phyloP scores from a whole-genome alignment of 1,140 invertebrate genomes.

The Drosophila neocordata region DNA sequence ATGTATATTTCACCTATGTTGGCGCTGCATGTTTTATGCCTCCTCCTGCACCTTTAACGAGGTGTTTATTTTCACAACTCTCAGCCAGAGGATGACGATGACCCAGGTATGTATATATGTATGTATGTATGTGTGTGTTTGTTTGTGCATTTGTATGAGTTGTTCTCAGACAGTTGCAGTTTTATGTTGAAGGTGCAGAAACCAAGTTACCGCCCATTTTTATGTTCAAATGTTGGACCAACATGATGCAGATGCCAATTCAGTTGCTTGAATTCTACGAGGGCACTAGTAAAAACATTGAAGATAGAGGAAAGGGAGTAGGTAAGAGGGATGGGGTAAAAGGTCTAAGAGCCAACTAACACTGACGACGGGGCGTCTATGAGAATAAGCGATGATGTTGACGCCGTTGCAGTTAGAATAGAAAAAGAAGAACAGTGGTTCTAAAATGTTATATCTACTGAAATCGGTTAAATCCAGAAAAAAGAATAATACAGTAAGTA shows the following conservation, averaged over 20 bases:
- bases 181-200: slow-evolving; percentile 70
- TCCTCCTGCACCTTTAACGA: slow-evolving; percentile 79
- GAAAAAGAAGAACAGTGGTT: slow-evolving; percentile 35
- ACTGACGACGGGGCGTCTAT: slow-evolving; percentile 74
- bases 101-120: slow-evolving; percentile 22
- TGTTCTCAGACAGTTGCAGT: slow-evolving; percentile 47
- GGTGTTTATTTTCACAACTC: slow-evolving; percentile 82
- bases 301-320: too few species aligned
- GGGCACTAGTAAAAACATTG: not conserved
- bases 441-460: not conserved
- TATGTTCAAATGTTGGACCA: slow-evolving; percentile 60
- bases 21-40: slow-evolving; percentile 80
- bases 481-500: too few species aligned
- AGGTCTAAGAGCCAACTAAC: slow-evolving; percentile 15
- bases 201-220: slow-evolving; percentile 77
- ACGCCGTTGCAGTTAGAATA: slow-evolving; percentile 45
- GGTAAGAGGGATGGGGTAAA: too few species aligned
- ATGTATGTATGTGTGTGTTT: slow-evolving; percentile 14
- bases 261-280: slow-evolving; percentile 10
- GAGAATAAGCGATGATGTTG: slow-evolving; percentile 71
- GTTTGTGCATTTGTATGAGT: slow-evolving; percentile 12
- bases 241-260: slow-evolving; percentile 77
- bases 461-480: not conserved
- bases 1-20: slow-evolving; percentile 64
- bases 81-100: slow-evolving; percentile 51